Evolutionary conservation across 2,888 invertebrate genomes (phyloP).

Genomic region (Homarus gammarus): DNA sequence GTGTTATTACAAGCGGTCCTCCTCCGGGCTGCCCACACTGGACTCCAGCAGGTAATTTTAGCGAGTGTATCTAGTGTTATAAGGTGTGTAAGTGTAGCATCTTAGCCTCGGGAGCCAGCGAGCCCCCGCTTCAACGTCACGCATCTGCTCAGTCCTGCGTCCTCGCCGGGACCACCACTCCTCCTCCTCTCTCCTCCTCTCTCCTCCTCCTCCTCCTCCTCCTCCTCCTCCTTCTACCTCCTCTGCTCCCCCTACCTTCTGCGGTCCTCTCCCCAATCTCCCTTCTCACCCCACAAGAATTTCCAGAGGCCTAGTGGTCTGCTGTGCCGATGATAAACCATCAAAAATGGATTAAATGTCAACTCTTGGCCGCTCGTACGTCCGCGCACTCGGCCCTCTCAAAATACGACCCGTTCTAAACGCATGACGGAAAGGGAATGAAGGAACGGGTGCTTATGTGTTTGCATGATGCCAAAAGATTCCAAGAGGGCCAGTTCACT

Average conservation of each 20-base stretch:
- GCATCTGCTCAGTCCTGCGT: slow-evolving; percentile 72
- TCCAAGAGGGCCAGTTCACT: slow-evolving; percentile 14
- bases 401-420: slow-evolving; percentile 50
- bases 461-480: slow-evolving; percentile 63
- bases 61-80: slow-evolving; percentile 74
- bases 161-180: slow-evolving; percentile 67
- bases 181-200: slow-evolving; percentile 57
- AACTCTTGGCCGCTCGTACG: slow-evolving; percentile 40
- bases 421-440: slow-evolving; percentile 44
- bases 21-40: slow-evolving; percentile 67
- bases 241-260: slow-evolving; percentile 38
- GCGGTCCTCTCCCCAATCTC: slow-evolving; percentile 52
- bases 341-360: slow-evolving; percentile 72
- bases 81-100: slow-evolving; percentile 71
- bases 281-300: slow-evolving; percentile 61
- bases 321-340: slow-evolving; percentile 60
- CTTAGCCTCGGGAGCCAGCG: slow-evolving; percentile 67
- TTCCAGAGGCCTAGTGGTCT: slow-evolving; percentile 70
- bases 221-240: slow-evolving; percentile 34
- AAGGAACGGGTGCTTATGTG: slow-evolving; percentile 36
- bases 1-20: slow-evolving; percentile 75
- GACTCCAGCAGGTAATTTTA: slow-evolving; percentile 68
- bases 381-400: slow-evolving; percentile 47
- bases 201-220: slow-evolving; percentile 28
- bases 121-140: slow-evolving; percentile 67